These are phyloP conservation scores for Selenia dentaria DNA, from an alignment of 2,888 invertebrate genomes.

Conservation along the genomic window DNA sequence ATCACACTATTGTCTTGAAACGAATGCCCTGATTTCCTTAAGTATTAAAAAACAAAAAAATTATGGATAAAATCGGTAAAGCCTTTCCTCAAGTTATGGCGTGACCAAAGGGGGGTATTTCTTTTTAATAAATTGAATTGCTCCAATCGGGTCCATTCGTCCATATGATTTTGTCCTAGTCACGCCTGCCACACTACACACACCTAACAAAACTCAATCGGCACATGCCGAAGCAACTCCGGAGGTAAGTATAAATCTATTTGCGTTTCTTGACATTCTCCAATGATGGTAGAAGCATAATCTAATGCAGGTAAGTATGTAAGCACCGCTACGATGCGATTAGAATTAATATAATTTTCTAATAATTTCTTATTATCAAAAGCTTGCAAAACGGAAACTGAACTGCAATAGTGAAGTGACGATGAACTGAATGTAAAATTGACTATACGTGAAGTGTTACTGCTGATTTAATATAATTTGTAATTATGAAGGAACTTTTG, in stretches of 20 bases:
- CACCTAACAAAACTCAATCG: slow-evolving; percentile 15
- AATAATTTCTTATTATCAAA: slow-evolving; percentile 70
- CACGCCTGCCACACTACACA: slow-evolving; percentile 10
- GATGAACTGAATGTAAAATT: slow-evolving; percentile 46
- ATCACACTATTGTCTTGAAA: too few species aligned
- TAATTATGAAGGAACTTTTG: slow-evolving; percentile 42
- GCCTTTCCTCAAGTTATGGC: too few species aligned
- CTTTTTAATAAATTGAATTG: too few species aligned
- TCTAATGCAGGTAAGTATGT: slow-evolving; percentile 48
- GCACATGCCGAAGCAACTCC: slow-evolving; percentile 22
- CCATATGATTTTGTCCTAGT: slow-evolving; percentile 11
- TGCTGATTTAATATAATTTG: slow-evolving; percentile 51
- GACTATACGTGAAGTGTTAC: slow-evolving; percentile 63
- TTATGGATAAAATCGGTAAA: too few species aligned
- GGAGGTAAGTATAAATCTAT: slow-evolving; percentile 40
- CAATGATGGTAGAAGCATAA: slow-evolving; percentile 1
- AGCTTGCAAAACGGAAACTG: slow-evolving; percentile 79
- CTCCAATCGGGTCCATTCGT: neutral
- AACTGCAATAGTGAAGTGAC: slow-evolving; percentile 66
- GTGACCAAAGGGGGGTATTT: too few species aligned
- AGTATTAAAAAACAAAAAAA: too few species aligned
- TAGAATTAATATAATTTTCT: slow-evolving; percentile 35
- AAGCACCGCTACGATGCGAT: slow-evolving; percentile 20
- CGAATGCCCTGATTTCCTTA: too few species aligned
- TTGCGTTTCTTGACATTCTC: slow-evolving; percentile 9